phyloP scores from a whole-genome alignment of 2,113 vertebrate species.

The Crotophaga sulcirostris region DNA sequence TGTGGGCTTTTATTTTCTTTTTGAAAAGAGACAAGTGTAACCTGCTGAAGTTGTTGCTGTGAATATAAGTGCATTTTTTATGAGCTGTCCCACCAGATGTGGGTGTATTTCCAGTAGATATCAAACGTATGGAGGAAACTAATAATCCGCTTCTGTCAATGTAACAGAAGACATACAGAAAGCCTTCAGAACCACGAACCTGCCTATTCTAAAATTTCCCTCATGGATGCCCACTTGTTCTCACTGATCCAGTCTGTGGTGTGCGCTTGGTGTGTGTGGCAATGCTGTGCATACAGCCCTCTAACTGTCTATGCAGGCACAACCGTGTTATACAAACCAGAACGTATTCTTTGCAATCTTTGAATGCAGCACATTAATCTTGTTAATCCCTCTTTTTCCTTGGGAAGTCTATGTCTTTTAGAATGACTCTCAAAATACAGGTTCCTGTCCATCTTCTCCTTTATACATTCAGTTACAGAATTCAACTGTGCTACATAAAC shows the following conservation, averaged over 20 bases:
- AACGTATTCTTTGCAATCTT: no score
- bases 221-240: not conserved
- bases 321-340: not conserved
- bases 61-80: not conserved
- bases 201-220: not conserved
- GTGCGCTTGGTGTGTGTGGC: fast-evolving
- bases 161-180: not conserved
- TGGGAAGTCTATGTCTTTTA: not conserved
- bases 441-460: not conserved
- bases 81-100: not conserved
- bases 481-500: not conserved
- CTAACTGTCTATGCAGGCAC: no score
- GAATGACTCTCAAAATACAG: not conserved
- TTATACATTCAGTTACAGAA: not conserved
- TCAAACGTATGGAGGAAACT: not conserved
- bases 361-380: no score
- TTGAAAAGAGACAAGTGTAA: not conserved
- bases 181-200: not conserved
- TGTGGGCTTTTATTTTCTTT: fast-evolving
- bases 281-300: not conserved
- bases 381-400: not conserved
- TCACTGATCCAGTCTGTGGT: not conserved
- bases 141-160: not conserved
- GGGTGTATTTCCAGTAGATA: not conserved
- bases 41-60: not conserved